phyloP scores from a whole-genome alignment of 1,140 invertebrate species.

The Drosophila orena region DNA sequence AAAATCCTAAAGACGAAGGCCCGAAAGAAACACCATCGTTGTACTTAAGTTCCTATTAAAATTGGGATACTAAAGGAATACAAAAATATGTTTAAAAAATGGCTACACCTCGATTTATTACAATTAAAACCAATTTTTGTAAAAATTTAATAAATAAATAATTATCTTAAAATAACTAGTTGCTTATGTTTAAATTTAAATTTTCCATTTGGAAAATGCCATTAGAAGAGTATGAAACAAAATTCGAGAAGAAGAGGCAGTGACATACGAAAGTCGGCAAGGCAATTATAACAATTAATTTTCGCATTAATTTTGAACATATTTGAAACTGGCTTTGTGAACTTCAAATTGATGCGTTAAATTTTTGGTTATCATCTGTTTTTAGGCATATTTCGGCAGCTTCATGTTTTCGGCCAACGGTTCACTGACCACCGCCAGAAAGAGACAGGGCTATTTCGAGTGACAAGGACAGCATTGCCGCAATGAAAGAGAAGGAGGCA shows the following conservation, averaged over 20 bases:
- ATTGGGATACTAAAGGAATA: too few species aligned
- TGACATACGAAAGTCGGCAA: conserved; percentile 29
- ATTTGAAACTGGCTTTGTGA: conserved; percentile 29
- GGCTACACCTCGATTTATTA: too few species aligned
- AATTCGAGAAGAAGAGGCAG: conserved; percentile 10
- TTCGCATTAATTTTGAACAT: conserved; percentile 71
- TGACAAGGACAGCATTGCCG: conserved; percentile 6
- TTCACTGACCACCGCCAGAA: conserved; percentile 65
- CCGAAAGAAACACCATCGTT: conserved; percentile 10
- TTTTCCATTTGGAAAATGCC: background rate
- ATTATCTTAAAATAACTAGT: too few species aligned
- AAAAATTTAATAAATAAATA: too few species aligned
- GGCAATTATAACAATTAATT: conserved; percentile 76
- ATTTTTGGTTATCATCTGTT: conserved; percentile 30
- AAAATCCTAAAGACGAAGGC: too few species aligned
- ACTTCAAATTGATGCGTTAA: conserved; percentile 49
- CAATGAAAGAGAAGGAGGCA: conserved; percentile 10
- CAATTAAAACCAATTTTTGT: background rate
- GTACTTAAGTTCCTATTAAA: background rate
- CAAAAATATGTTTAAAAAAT: too few species aligned
- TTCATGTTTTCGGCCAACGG: conserved; percentile 46
- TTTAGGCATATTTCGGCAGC: conserved; percentile 54
- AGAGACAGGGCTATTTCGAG: conserved; percentile 2
- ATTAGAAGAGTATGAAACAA: conserved; percentile 19
- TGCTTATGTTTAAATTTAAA: too few species aligned